Evolutionary conservation across 2,797 vertebrate species (phyloP).

Genomic region (Chiroxiphia lanceolata): DNA sequence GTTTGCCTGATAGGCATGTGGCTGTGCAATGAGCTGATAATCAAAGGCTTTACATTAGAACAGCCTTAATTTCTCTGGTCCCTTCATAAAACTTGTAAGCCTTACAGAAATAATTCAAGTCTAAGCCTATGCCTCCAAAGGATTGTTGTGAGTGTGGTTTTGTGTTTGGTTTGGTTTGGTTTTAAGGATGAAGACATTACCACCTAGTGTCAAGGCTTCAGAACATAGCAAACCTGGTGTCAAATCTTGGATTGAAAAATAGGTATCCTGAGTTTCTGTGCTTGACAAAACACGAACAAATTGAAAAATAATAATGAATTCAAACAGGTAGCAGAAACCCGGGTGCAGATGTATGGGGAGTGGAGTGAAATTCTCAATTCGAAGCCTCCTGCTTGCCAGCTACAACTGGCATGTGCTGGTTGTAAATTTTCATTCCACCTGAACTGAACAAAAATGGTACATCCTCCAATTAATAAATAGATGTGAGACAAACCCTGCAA

Average conservation of each 20-base stretch:
- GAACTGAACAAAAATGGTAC: background rate
- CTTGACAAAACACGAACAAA: background rate
- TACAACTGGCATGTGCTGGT: background rate
- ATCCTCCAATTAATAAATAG: background rate
- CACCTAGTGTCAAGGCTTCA: background rate
- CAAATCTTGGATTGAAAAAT: background rate
- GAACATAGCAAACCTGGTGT: background rate
- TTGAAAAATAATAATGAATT: background rate
- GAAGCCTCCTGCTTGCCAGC: background rate
- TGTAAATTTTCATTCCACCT: background rate
- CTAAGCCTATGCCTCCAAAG: background rate
- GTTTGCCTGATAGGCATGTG: background rate
- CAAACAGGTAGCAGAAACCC: background rate
- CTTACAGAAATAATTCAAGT: background rate
- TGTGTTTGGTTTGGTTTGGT: too few species aligned
- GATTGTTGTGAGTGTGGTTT: background rate
- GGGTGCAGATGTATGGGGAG: rapidly evolving
- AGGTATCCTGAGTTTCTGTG: background rate
- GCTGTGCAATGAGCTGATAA: constrained; percentile 4
- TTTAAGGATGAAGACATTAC: background rate
- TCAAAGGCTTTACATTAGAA: background rate
- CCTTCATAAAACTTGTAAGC: background rate
- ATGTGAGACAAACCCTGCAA: background rate
- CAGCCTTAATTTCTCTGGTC: background rate
- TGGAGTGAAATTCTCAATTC: background rate